Evolutionary conservation across 2,797 vertebrate species (phyloP), one percentile per base, ranked within the genome.

Genomic region (Amphiprion clarkii): DNA sequence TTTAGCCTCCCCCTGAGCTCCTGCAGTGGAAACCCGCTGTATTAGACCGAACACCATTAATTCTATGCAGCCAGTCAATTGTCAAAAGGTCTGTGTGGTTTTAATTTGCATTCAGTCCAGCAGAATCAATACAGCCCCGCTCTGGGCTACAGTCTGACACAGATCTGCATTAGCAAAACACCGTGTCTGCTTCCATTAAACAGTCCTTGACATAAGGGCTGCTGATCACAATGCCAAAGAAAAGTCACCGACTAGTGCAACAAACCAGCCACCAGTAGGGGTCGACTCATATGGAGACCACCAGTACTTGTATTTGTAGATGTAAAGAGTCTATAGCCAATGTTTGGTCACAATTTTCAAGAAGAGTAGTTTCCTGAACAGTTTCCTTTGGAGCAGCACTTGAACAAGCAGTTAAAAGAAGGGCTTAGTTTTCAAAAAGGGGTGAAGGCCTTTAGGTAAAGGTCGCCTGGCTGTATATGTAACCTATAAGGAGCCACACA

Each of bases 111-210:
- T 79, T 52, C 42, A 49, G 76, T 65, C 67, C 65, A 53, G 3
- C 44, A 31, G 17, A 62, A 90, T 94, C 85, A 69, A 91, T 92
- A 66, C 13, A 5, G 29, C 29, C 21, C 31, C 40, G 86, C 89
- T 85, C 57, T n/a, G 67, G 89, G 89, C 87, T 67, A 63, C 62
- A 3, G 61, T 33, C 68, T 79, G 89, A 91, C 89, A 88, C 83
- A 87, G 57, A 85, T 87, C 81, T 65, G 74, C 21, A 9, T 76
- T 66, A 77, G 53, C 56, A 17, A 70, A 74, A 74, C 64, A 74
- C 40, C 29, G 39, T 1, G 71, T 21, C 79, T 59, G 58, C n/a
- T 73, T 39, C 56, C 51, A 73, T 80, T 76, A 81, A 82, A 61
- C 64, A 25, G 54, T 17, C 21, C 7, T 1, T 57, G 69, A 82